Conservation (phyloP, 2,113 vertebrate species). For the Mormoops blainvillei region DNA sequence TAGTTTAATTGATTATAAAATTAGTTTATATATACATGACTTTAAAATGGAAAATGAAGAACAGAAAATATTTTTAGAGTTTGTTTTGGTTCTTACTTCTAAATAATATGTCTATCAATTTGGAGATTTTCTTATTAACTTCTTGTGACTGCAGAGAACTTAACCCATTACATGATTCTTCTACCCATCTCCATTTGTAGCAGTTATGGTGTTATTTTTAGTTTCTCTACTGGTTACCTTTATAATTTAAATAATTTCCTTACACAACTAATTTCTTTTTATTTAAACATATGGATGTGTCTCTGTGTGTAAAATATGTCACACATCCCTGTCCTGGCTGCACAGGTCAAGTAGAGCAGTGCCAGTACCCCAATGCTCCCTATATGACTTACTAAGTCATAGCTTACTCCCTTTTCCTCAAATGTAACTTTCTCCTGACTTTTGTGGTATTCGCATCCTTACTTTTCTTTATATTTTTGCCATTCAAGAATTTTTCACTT, state of each 20-base stretch:
- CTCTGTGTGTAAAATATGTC: not conserved
- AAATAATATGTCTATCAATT: not conserved
- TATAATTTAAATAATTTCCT: constrained; percentile 7
- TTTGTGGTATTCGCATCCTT: not conserved
- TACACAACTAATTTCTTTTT: not conserved
- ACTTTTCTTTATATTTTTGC: not conserved
- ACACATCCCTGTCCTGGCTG: not conserved
- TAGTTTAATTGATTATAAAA: not conserved
- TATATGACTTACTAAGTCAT: not conserved
- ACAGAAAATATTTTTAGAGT: not conserved
- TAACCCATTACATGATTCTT: not conserved
- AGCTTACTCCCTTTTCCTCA: not conserved
- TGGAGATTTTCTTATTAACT: not conserved
- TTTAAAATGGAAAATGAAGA: not conserved
- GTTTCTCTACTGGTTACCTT: not conserved
- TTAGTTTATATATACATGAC: not conserved
- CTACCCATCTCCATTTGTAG: not conserved
- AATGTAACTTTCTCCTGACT: not conserved
- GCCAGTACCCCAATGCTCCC: not conserved
- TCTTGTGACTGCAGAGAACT: not conserved
- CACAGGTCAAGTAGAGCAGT: not conserved
- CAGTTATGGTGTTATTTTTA: not conserved
- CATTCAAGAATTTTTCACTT: not conserved
- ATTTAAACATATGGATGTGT: not conserved
- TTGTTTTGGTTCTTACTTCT: constrained; percentile 3